Evolutionary conservation across 2,113 vertebrate species (phyloP), one percentile per base, ranked within the genome.

Genomic region (Lonchura striata): DNA sequence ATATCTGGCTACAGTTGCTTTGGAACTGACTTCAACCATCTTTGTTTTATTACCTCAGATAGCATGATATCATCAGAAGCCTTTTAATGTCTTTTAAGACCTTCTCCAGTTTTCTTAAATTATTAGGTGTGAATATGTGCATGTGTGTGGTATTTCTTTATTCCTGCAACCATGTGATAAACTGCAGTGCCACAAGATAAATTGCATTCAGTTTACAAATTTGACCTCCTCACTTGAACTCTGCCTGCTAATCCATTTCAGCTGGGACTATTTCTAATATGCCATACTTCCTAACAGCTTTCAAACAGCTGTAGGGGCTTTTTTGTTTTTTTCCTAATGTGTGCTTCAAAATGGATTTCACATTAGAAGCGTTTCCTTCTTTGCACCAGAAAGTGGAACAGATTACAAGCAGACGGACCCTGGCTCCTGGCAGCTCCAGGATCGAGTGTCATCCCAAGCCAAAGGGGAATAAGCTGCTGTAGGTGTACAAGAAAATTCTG

Each of bases 151-250:
- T 41, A 93, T 86, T 89, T 66, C 68, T 90, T 94, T 90, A 88
- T 90, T 93, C 68, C 82, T 88, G 65, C 79, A 88, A 35, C 60
- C 76, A 68, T 24, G 25, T 86, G 94, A 93, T 93, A 94, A 92
- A 96, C 93, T 90, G 80, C 94, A 84, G 72, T 20, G 60, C 76
- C 93, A 90, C 80, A 88, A 97, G 93, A 95, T 88, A 95, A 97
- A 97, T 75, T 94, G 92, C 92, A 53, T 88, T 88, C 76, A 75
- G 88, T 92, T 94, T 93, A 86, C 92, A 93, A 91, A 41, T 96
- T 19, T 97, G 92, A 95, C 96, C 95, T 88, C 82, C 69, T 95
- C 88, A 90, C 90, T 95, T 96, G 96, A 96, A 96, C 93, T 96
- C 88, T 84, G 90, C 31, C 60, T 77, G 76, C 71, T 95, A 96